Evolutionary conservation across 2,113 vertebrate species (phyloP), one percentile per base, ranked within the genome.

Genomic region (Apeltes quadracus): DNA sequence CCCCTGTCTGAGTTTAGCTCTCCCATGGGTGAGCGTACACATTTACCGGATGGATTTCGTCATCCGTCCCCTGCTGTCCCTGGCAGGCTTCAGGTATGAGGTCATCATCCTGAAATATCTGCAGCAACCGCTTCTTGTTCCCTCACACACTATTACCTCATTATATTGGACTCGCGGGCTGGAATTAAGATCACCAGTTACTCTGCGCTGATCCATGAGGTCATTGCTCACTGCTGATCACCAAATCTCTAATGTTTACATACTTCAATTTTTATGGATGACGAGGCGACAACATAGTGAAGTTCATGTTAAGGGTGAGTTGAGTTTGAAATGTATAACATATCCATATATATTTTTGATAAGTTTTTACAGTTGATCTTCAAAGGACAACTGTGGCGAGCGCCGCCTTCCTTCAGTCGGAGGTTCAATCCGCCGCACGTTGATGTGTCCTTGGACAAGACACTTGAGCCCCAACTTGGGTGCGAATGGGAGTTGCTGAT

Each of bases 101-200:
- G 88, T 92, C 86, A 89, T 89, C 77, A 32, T 75, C 78, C 81
- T 32, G 7, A 87, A 92, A 91, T 89, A 80, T 27, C 61, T 43
- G 61, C 12, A 66, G 75, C 63, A 36, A 76, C 79, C 70, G 58
- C 73, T 80, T 67, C 76, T 76, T 65, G 51, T 54, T 63, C 69
- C 36, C 69, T 62, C 75, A 15, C 59, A 54, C 66, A 53, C 58
- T 12, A 3, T 15, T 43, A 81, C 68, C 69, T 65, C 58, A 71
- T 61, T 62, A 6, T 36, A 53, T 48, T 3, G 7, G 63, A 59
- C 46, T 58, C 22, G 16, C 51, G n/a, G 3, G 10, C 12, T 76
- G 62, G 22, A 20, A 32, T 74, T 32, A 27, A 50, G 59, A 53
- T 65, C 53, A 70, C 67, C 71, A 22, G 13, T 64, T 53, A 69